These are phyloP conservation scores for Polylopha cassiicola DNA, from an alignment of 2,888 invertebrate genomes.

Conservation along the genomic window DNA sequence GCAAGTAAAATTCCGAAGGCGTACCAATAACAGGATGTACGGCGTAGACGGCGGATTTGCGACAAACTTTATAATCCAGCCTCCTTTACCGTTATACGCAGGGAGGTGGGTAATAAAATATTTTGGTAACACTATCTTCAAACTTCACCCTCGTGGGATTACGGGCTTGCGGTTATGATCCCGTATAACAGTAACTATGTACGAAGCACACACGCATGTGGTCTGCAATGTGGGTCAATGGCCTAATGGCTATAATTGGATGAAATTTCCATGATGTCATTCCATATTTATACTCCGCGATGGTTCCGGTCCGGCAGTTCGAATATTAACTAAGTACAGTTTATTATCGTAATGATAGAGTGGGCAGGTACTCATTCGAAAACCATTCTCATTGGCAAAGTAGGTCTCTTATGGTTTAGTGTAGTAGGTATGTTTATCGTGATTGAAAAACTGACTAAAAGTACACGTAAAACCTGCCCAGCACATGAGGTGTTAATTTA, in stretches of 20 bases:
- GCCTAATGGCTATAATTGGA: constrained; percentile 43
- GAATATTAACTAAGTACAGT: constrained; percentile 14
- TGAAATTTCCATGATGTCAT: constrained; percentile 34
- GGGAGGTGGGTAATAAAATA: constrained; percentile 17
- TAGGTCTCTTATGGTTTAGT: too few species aligned
- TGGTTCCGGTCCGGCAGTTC: constrained; percentile 33
- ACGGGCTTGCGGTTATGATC: constrained; percentile 19
- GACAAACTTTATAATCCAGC: too few species aligned
- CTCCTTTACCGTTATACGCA: constrained; percentile 10
- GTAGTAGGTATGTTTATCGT: too few species aligned
- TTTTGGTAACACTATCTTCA: constrained; percentile 18
- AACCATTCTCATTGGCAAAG: constrained; percentile 1
- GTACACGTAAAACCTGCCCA: too few species aligned
- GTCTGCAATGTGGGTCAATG: constrained; percentile 43
- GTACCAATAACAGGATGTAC: too few species aligned
- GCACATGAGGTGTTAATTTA: too few species aligned
- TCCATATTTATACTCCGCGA: constrained; percentile 26
- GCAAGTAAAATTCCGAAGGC: constrained; percentile 1
- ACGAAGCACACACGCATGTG: constrained; percentile 27
- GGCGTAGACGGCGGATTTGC: neutral
- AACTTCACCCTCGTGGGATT: constrained; percentile 21
- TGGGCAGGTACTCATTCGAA: constrained; percentile 1
- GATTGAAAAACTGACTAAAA: too few species aligned
- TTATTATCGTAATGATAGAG: constrained; percentile 11
- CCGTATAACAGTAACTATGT: constrained; percentile 7